Percentiles rank a stretch among this genome's conserved stretches.
Evolutionary conservation across 2,797 vertebrate genomes (phyloP).

Genomic region (Sphaeramia orbicularis): DNA sequence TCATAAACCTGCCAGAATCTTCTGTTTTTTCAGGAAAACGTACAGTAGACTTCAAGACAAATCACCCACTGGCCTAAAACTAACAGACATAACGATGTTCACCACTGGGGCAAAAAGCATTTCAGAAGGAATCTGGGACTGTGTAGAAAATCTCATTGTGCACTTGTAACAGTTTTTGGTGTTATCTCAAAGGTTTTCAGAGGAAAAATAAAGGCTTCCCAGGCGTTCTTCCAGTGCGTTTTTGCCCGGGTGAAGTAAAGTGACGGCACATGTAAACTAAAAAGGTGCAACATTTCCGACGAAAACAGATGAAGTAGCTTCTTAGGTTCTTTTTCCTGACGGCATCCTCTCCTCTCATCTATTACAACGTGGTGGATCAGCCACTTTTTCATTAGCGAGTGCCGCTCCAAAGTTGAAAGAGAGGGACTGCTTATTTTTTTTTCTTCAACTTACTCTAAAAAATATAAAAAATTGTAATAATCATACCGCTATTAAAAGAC

Average conservation of each 20-base stretch:
- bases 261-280: constrained; percentile 62
- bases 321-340: constrained; percentile 22
- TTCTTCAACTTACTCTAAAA: constrained; percentile 86
- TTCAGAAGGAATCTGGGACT: constrained; percentile 25
- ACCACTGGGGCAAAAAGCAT: not conserved
- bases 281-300: constrained; percentile 59
- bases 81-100: not conserved
- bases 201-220: constrained; percentile 20
- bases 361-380: constrained; percentile 40
- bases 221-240: not conserved
- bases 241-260: constrained; percentile 16
- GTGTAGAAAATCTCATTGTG: constrained; percentile 46
- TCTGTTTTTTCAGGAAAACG: constrained; percentile 3
- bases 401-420: constrained; percentile 80
- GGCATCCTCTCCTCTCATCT: constrained; percentile 35
- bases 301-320: constrained; percentile 44
- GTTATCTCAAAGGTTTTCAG: constrained; percentile 26
- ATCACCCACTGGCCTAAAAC: constrained; percentile 35
- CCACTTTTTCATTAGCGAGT: constrained; percentile 55
- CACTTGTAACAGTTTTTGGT: constrained; percentile 50
- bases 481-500: constrained; percentile 91
- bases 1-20: not conserved
- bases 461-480: constrained; percentile 96
- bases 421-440: constrained; percentile 55
- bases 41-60: constrained; percentile 42